phyloP scores from a whole-genome alignment of 35 echinoderm and acorn worm species.

The Amphiura filiformis region DNA sequence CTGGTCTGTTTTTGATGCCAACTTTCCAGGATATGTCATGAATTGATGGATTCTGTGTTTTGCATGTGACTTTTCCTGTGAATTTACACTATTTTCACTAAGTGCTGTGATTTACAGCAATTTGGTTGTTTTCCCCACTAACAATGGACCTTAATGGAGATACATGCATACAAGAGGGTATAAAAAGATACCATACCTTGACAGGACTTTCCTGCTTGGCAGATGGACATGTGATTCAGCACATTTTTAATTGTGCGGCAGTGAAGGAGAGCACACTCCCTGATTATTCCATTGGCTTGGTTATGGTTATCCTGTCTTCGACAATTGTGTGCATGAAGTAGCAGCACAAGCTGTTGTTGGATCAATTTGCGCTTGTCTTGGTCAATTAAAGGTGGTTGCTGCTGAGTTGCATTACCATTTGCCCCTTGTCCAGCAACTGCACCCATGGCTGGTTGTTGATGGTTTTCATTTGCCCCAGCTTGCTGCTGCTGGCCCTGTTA shows the following conservation, averaged over 20 bases:
- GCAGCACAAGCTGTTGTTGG: constrained; percentile 93
- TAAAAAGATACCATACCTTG: constrained; percentile 84
- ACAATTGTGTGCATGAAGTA: constrained; percentile 95
- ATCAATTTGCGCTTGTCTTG: constrained; percentile 82
- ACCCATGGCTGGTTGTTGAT: neutral
- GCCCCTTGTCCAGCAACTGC: neutral
- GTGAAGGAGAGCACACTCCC: constrained; percentile 83
- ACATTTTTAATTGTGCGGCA: constrained; percentile 99
- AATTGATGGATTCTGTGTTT: too few relatives aligned
- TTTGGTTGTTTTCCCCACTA: too few relatives aligned
- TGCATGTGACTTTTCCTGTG: too few relatives aligned
- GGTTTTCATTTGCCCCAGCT: neutral
- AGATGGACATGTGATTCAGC: constrained; percentile 96
- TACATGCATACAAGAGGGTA: too few relatives aligned
- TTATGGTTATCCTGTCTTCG: constrained; percentile 80
- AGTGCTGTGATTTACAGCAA: too few relatives aligned
- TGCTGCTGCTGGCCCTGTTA: constrained; percentile 21
- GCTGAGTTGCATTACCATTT: constrained; percentile 10
- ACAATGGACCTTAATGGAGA: too few relatives aligned
- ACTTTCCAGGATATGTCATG: too few relatives aligned
- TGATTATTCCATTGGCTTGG: constrained; percentile 87
- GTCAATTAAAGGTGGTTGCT: constrained; percentile 65
- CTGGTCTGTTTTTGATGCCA: too few relatives aligned
- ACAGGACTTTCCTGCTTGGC: constrained; percentile 99
- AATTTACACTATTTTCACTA: too few relatives aligned